Evolutionary conservation across 2,888 invertebrate genomes (phyloP).

Genomic region (Pollenia amentaria): DNA sequence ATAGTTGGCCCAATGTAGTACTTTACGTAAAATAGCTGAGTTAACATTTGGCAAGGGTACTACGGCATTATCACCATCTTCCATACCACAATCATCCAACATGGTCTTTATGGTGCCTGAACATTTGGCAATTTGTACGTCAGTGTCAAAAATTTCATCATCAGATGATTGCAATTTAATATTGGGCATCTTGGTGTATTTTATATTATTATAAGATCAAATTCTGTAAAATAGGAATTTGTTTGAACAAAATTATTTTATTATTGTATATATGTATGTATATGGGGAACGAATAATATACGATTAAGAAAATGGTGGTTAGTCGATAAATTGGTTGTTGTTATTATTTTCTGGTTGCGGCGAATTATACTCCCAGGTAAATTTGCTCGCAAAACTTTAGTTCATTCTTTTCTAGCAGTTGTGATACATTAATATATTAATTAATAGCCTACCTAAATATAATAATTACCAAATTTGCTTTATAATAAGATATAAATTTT

Average conservation of each 20-base stretch:
- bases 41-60: constrained; percentile 99
- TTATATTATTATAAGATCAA: neutral
- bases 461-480: constrained; percentile 9
- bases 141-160: constrained; percentile 97
- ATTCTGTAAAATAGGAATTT: constrained; percentile 66
- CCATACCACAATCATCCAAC: constrained; percentile 97
- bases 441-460: constrained; percentile 13
- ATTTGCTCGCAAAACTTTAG: neutral
- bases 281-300: constrained; percentile 15
- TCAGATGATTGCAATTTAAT: constrained; percentile 98
- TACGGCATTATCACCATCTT: constrained; percentile 95
- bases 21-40: constrained; percentile 97
- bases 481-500: constrained; percentile 16
- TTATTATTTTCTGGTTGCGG: constrained; percentile 39
- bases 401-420: neutral
- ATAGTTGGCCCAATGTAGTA: constrained; percentile 96
- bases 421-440: neutral
- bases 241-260: neutral
- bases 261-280: neutral
- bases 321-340: constrained; percentile 13
- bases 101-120: constrained; percentile 99
- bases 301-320: constrained; percentile 62
- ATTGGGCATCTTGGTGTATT: constrained; percentile 90
- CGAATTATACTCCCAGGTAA: constrained; percentile 63
- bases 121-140: constrained; percentile 98